Percentiles rank a stretch among this genome's conserved stretches.
Conservation (phyloP, 1,140 invertebrate species). For the Ganaspis sp. region DNA sequence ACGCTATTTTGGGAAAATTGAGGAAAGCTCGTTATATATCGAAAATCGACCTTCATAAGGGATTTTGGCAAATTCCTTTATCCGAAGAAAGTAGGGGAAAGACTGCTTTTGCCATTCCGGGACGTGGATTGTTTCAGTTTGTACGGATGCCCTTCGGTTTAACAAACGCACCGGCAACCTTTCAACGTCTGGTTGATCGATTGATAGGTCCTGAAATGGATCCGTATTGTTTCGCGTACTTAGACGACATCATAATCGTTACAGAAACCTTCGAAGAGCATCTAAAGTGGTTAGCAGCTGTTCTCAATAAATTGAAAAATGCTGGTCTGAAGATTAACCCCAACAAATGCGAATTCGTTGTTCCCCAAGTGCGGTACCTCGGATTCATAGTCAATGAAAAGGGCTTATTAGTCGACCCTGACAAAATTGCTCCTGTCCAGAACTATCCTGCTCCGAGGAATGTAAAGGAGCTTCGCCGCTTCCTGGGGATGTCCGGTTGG, state of each 20-base stretch:
- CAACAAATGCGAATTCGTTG: neutral
- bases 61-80: slow-evolving; percentile 30
- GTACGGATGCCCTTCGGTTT: slow-evolving; percentile 57
- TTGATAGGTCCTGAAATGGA: slow-evolving; percentile 40
- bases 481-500: slow-evolving; percentile 47
- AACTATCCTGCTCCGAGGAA: neutral
- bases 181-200: neutral
- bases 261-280: neutral
- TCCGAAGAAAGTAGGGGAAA: slow-evolving; percentile 26
- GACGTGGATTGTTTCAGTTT: slow-evolving; percentile 60
- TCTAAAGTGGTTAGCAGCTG: slow-evolving; percentile 39
- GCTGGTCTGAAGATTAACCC: neutral
- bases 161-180: neutral
- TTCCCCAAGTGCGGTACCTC: neutral
- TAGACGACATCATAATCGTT: slow-evolving; percentile 65
- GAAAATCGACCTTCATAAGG: neutral
- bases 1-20: neutral
- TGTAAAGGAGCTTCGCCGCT: neutral
- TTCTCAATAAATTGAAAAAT: slow-evolving; percentile 27
- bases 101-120: slow-evolving; percentile 61
- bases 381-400: neutral
- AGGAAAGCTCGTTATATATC: neutral
- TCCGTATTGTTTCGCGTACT: slow-evolving; percentile 51
- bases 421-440: neutral
- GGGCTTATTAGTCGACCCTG: neutral